Evolutionary conservation across 1,140 invertebrate species (phyloP), one percentile per base, ranked within the genome.

Genomic region (Nasonia longicornis): DNA sequence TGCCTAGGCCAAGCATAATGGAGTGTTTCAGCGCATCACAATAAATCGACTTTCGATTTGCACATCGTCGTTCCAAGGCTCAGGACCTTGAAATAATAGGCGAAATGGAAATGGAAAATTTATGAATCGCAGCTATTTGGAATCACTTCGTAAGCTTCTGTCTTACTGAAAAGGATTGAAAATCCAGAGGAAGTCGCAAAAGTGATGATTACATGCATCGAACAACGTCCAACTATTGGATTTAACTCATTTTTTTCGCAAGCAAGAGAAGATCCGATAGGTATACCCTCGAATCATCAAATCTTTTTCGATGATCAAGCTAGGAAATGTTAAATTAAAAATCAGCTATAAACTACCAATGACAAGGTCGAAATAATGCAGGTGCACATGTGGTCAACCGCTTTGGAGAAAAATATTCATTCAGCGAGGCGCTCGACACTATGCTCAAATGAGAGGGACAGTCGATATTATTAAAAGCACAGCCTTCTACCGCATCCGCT

Each of bases 401-500:
- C 74, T 69, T 80, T 75, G 73, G 14, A 63, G 58, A 81, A 72
- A 77, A 64, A 81, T 16, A 70, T 75, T 75, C 6, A 12, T 26
- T 76, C 31, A 11, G 3, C 70, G 22, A 76, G 31, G 20, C n/a
- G 69, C 74, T 14, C 64, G 67, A 79, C 67, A 77, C 58, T 52
- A 76, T 81, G 69, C 82, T 84, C 82, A 83, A 86, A 85, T 83
- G 77, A 83, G 79, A 76, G 78, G 84, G 86, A 88, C 86, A 86
- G 86, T 88, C 89, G 86, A 88, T 86, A 88, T 87, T 88, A 89
- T 90, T 89, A 89, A 89, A 89, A 89, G 87, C 88, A 85, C 87
- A 86, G 86, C 85, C 87, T 86, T 88, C 86, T 86, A 83, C 85
- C 86, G 84, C 86, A 86, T 89, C 87, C 87, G 86, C 85, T 89